Evolutionary conservation across 1,140 invertebrate species (phyloP).

Genomic region (Thereuonema tuberculata): DNA sequence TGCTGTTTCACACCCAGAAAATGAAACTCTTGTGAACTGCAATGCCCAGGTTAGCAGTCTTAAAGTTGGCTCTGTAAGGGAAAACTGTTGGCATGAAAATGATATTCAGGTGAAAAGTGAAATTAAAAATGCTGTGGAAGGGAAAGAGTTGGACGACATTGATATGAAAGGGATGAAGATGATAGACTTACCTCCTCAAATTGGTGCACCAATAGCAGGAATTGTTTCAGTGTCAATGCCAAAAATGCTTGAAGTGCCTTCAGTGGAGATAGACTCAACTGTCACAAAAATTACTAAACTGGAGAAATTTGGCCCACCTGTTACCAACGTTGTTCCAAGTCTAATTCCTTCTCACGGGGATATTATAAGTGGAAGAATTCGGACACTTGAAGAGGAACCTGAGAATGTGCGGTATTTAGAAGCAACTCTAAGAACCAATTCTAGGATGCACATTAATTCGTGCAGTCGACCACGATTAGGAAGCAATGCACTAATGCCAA

Average conservation of each 20-base stretch:
- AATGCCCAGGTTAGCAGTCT: too few species aligned
- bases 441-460: background rate
- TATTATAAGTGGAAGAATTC: too few species aligned
- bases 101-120: too few species aligned
- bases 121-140: too few species aligned
- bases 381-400: too few species aligned
- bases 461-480: background rate
- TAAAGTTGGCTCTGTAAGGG: too few species aligned
- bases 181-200: too few species aligned
- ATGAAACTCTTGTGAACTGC: too few species aligned
- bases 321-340: background rate
- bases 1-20: too few species aligned
- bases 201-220: background rate
- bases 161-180: too few species aligned
- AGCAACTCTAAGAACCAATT: background rate
- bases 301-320: background rate
- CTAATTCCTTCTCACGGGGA: background rate
- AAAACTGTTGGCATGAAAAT: too few species aligned
- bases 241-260: background rate
- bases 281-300: background rate
- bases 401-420: background rate
- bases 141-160: too few species aligned
- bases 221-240: background rate
- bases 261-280: background rate
- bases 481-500: background rate